phyloP scores from a whole-genome alignment of 2,113 vertebrate species.

The Zapornia atra region DNA sequence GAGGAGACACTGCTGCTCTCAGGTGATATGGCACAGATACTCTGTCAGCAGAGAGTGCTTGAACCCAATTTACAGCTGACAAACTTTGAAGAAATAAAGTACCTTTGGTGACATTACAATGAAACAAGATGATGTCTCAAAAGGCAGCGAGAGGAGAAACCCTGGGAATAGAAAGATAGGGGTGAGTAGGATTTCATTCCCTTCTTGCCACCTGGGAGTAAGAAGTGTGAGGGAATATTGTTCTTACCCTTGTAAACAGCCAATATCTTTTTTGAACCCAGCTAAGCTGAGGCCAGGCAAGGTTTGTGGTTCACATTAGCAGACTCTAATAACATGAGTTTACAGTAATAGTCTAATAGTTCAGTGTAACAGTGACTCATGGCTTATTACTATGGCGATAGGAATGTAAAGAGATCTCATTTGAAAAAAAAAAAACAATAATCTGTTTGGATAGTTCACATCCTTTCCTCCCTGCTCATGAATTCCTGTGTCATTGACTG shows the following conservation, averaged over 20 bases:
- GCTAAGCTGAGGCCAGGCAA: not conserved
- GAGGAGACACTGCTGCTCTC: not conserved
- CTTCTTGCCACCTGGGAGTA: not conserved
- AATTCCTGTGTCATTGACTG: conserved; percentile 41
- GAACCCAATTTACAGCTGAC: not conserved
- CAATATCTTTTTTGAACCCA: not conserved
- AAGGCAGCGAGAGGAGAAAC: not conserved
- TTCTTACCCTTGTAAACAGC: not conserved
- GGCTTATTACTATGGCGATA: not conserved
- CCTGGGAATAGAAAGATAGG: not conserved
- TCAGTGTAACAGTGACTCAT: conserved; percentile 43
- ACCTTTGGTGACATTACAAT: not conserved
- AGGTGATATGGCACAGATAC: not conserved
- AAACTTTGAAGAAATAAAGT: not conserved
- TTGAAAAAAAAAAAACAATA: not conserved
- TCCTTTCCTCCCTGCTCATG: conserved; percentile 61
- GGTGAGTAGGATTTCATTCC: not conserved
- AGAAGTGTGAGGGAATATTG: not conserved
- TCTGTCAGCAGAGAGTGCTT: not conserved
- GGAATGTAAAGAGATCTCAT: conserved; percentile 49
- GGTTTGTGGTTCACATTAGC: not conserved
- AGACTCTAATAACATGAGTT: conserved; percentile 22
- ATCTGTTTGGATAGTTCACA: conserved; percentile 35
- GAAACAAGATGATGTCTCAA: not conserved
- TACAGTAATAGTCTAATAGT: conserved; percentile 34